Base-by-base conservation (phyloP, 2,888 invertebrate genomes). In the Acleris literana region DNA sequence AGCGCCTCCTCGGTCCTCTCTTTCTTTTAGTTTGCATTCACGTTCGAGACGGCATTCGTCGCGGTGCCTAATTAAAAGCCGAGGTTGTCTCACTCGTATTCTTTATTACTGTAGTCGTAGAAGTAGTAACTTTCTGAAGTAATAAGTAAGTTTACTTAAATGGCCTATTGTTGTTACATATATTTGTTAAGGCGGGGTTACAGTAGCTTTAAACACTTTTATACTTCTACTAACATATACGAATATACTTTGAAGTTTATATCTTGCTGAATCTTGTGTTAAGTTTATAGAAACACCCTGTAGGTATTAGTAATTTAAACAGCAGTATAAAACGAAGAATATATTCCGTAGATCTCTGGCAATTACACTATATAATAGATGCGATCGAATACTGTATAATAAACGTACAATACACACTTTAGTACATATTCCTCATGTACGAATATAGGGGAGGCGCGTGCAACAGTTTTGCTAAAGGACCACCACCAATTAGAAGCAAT, bases 401-500 rank as follows among this genome's bases (percentile, higher is more conserved):
- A 55, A 53, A 59, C 53, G 33, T 29, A 64, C 58, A 64, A 55
- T 59, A 54, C 39, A 55, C 20, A 18, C 55, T 13, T 22, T 43
- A 43, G 43, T 54, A 60, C 49, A 53, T 43, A 20, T 46, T 57
- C 63, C 57, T 57, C 63, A 68, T 71, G 62, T 71, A 70, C 68
- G 73, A 82, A 86, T 69, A 87, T 88, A 88, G 77, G 89, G 88
- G 87, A 79, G 85, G 80, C 85, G 82, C 89, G 92, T 90, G 92
- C 88, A 88, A 91, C 92, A 92, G 90, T 92, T 92, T 92, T 89
- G 81, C 80, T 86, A 78, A 84, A 91, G 88, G 77, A 83, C 87
- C 85, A 84, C 79, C 87, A 87, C 90, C 92, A 92, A 92, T 92
- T 92, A 92, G 84, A 86, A 86, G 90, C 83, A 86, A 90, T 90